Conservation (phyloP, 2,797 vertebrate species). For the Parotocinclus haroldoi region DNA sequence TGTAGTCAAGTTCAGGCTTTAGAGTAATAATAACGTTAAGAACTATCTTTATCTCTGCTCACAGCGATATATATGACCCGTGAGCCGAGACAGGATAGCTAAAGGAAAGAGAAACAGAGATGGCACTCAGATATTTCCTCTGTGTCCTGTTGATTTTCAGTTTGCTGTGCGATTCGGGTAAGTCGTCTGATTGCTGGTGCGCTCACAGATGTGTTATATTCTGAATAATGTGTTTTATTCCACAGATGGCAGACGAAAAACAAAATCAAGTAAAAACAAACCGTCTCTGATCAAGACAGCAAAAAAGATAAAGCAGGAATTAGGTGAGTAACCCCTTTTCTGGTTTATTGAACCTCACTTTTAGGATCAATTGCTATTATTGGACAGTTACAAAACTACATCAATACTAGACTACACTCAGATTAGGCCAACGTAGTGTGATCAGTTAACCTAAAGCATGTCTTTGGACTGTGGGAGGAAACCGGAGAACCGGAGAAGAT, state of each 20-base stretch:
- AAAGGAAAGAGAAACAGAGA: background rate
- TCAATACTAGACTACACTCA: too few species aligned
- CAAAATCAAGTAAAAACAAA: slow-evolving; percentile 1
- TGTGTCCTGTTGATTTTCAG: background rate
- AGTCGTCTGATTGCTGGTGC: background rate
- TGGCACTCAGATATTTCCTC: background rate
- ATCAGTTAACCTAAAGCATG: too few species aligned
- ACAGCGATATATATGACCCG: slow-evolving; percentile 2
- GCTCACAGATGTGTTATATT: background rate
- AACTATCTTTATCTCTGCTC: slow-evolving; percentile 4
- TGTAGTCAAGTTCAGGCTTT: background rate
- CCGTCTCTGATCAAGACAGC: background rate
- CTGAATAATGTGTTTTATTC: background rate
- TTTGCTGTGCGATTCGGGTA: slow-evolving; percentile 17
- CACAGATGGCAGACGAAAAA: background rate
- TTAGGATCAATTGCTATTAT: too few species aligned
- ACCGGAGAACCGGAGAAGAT: too few species aligned
- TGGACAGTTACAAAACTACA: too few species aligned
- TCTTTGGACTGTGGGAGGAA: too few species aligned
- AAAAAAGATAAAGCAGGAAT: slow-evolving; percentile 3
- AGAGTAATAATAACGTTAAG: slow-evolving; percentile 6
- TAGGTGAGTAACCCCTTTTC: slow-evolving; percentile 9
- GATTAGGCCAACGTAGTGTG: too few species aligned
- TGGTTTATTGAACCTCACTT: background rate
- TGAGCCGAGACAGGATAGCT: background rate